These are phyloP conservation scores for Lithophane socia DNA, from an alignment of 2,888 invertebrate species.

Conservation along the genomic window DNA sequence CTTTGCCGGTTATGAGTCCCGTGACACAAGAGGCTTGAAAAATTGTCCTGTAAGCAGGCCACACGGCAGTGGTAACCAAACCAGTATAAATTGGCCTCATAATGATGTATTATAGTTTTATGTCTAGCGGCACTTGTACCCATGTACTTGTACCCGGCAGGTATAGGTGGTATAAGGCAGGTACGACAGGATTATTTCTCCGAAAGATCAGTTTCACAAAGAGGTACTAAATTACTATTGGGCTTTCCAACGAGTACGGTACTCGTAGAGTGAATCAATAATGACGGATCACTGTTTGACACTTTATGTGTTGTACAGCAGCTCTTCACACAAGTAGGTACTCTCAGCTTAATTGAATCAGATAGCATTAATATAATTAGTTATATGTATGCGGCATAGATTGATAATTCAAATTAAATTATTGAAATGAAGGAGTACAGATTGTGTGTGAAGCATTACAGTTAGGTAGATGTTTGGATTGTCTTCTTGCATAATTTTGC, in stretches of 20 bases:
- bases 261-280: background rate
- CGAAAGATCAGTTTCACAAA: background rate
- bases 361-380: slow-evolving; percentile 32
- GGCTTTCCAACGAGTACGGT: background rate
- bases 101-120: background rate
- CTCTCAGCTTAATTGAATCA: slow-evolving; percentile 35
- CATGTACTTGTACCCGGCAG: too few relatives aligned
- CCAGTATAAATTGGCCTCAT: background rate
- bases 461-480: too few relatives aligned
- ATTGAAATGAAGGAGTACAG: slow-evolving; percentile 21
- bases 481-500: too few relatives aligned
- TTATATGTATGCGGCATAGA: slow-evolving; percentile 5
- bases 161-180: background rate
- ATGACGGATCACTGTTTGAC: background rate
- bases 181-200: background rate
- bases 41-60: background rate
- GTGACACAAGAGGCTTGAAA: background rate
- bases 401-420: slow-evolving; percentile 8
- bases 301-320: background rate
- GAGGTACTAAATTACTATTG: background rate
- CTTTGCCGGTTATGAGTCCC: background rate
- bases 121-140: background rate
- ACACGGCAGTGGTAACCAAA: background rate
- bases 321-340: slow-evolving; percentile 10
- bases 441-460: background rate